Base-by-base conservation (phyloP, 2,888 invertebrate genomes). In the Gari tellinella region DNA sequence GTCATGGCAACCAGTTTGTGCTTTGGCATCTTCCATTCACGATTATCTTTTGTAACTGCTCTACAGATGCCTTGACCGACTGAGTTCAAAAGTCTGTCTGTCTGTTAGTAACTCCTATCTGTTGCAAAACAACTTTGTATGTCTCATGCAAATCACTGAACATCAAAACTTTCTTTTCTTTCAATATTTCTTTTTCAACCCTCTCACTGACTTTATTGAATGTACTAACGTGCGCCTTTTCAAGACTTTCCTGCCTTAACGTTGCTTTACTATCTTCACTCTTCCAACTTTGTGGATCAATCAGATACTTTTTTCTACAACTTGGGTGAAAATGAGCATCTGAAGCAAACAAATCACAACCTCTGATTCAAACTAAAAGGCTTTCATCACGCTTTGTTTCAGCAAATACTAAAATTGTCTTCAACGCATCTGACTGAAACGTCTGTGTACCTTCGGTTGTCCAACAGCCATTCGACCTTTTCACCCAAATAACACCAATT, bases 41-140 rank as follows among this genome's bases (percentile, higher is more conserved):
- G 5, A 31, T 31, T 31, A n/a, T n/a, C n/a, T n/a, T n/a, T n/a
- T 31, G 31, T 31, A 31, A 31, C 31, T 31, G 31, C 31, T 31
- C 76, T 45, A 56, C 79, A 80, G 4, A 80, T 67, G 45, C 72
- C 73, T 55, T 80, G 73, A 2, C 73, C 79, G 37, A 81, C 55
- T 10, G 73, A 72, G 19, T 15, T 37, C 7, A 69, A 67, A 19
- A 72, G 61, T 26, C 66, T 46, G 23, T 48, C 38, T 38, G 48
- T 23, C 21, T 55, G 52, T 58, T 69, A 19, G 62, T 15, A 21
- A 57, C 49, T 10, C 43, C 45, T 38, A 41, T 56, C 14, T 17
- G 15, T 17, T 62, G 45, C 14, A 63, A 37, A 17, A 2, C 51
- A 14, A 40, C 43, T 23, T 62, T 45, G 26, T 60, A 67, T 26